A percentile compares a stretch with the other conserved stretches of the same genome.
Conservation (phyloP, 2,113 vertebrate species). For the Prinia subflava region DNA sequence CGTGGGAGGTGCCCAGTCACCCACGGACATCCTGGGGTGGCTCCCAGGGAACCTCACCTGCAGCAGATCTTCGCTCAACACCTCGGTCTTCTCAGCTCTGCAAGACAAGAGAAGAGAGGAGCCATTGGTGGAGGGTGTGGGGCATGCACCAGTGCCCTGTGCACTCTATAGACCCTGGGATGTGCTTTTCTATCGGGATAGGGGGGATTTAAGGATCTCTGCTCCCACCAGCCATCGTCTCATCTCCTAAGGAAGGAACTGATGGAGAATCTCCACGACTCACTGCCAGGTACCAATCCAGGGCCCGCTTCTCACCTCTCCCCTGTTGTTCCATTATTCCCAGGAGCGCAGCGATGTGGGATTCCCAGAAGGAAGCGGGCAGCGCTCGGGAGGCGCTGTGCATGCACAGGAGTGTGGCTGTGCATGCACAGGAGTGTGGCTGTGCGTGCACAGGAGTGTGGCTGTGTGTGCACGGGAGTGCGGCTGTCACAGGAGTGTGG, state of each 20-base stretch:
- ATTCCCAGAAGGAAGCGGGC: not conserved
- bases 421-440: too few relatives aligned
- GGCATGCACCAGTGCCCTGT: accelerated
- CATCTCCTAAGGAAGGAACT: not conserved
- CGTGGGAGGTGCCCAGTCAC: accelerated
- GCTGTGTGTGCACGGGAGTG: too few relatives aligned
- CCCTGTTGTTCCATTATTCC: not conserved
- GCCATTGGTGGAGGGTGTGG: accelerated
- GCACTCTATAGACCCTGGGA: accelerated
- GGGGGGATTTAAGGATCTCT: not conserved
- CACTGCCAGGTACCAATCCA: not conserved
- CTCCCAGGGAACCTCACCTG: slow-evolving; percentile 75
- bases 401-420: too few relatives aligned
- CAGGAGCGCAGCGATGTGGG: not conserved
- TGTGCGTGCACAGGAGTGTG: too few relatives aligned
- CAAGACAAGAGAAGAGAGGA: not conserved
- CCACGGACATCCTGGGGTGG: accelerated
- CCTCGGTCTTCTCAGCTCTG: slow-evolving; percentile 97
- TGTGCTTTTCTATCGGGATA: not conserved
- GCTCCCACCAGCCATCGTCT: not conserved
- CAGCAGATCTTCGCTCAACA: slow-evolving; percentile 91
- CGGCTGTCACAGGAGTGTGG: too few relatives aligned
- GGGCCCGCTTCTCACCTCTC: not conserved
- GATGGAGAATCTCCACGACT: not conserved
- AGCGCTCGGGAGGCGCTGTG: not conserved